phyloP scores from a whole-genome alignment of 1,140 invertebrate genomes.

The Zaprionus davidi region DNA sequence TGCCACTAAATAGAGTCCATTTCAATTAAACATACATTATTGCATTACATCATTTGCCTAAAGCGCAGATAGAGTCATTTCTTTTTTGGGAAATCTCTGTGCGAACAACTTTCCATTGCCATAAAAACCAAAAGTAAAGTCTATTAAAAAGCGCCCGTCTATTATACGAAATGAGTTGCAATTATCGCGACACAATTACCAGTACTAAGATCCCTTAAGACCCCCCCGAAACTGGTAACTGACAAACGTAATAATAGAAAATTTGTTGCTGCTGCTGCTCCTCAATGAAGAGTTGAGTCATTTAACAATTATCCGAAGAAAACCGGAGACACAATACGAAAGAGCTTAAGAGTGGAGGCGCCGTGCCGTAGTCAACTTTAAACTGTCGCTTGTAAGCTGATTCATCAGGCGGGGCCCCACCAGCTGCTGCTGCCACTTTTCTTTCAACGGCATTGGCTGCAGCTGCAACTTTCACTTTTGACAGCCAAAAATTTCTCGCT shows the following conservation, averaged over 20 bases:
- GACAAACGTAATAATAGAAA: conserved; percentile 67
- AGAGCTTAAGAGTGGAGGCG: conserved; percentile 11
- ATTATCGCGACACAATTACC: conserved; percentile 59
- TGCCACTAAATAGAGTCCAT: neutral
- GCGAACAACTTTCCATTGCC: conserved; percentile 25
- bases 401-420: conserved; percentile 54
- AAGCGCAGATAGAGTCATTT: conserved; percentile 4
- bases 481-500: conserved; percentile 79
- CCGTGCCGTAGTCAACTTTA: conserved; percentile 49
- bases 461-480: conserved; percentile 82
- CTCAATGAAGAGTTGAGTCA: conserved; percentile 31
- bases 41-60: conserved; percentile 14
- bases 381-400: conserved; percentile 63
- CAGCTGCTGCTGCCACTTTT: conserved; percentile 49
- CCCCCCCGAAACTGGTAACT: conserved; percentile 53
- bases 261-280: conserved; percentile 29
- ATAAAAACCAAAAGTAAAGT: conserved; percentile 22
- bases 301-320: conserved; percentile 15
- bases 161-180: conserved; percentile 62
- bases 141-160: conserved; percentile 48
- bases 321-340: conserved; percentile 5
- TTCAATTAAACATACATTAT: neutral
- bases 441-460: conserved; percentile 73
- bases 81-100: conserved; percentile 13
- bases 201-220: conserved; percentile 13